A percentile compares a stretch with the other conserved stretches of the same genome.
Evolutionary conservation across 1,140 invertebrate genomes (phyloP).

Genomic region (Cryptotermes secundus): DNA sequence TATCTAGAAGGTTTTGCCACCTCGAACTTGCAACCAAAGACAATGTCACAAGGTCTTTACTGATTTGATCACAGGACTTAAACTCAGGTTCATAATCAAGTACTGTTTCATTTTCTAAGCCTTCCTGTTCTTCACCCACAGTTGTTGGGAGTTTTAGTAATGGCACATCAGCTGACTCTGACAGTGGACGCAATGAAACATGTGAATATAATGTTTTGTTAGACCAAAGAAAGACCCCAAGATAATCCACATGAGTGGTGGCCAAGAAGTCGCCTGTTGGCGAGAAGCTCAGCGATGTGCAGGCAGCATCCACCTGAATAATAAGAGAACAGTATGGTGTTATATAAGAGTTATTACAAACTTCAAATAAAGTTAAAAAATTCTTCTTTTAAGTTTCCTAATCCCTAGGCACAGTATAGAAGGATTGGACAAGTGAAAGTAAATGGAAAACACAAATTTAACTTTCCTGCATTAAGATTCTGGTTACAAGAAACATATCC

Average conservation of each 20-base stretch:
- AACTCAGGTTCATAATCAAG: constrained; percentile 61
- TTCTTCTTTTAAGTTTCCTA: too few relatives aligned
- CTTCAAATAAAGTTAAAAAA: too few relatives aligned
- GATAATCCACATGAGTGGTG: constrained; percentile 82
- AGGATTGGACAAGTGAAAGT: too few relatives aligned
- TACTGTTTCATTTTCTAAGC: constrained; percentile 54
- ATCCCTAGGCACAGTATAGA: too few relatives aligned
- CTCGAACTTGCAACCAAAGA: constrained; percentile 81
- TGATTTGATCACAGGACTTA: constrained; percentile 78
- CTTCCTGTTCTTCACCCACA: constrained; percentile 44
- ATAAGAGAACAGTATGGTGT: constrained; percentile 30
- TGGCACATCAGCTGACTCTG: constrained; percentile 57
- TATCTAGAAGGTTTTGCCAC: constrained; percentile 90
- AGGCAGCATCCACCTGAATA: constrained; percentile 67
- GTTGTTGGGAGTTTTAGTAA: constrained; percentile 45
- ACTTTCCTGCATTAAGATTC: too few relatives aligned
- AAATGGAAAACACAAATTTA: too few relatives aligned
- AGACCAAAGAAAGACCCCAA: constrained; percentile 93
- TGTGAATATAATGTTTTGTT: constrained; percentile 84
- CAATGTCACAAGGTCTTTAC: constrained; percentile 79
- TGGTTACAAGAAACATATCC: too few relatives aligned
- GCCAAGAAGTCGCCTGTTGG: constrained; percentile 88
- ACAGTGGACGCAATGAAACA: constrained; percentile 74
- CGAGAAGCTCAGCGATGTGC: constrained; percentile 84
- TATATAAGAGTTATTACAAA: background rate